phyloP scores from a whole-genome alignment of 2,797 vertebrate species.

The Hypotaenidia philippensis region DNA sequence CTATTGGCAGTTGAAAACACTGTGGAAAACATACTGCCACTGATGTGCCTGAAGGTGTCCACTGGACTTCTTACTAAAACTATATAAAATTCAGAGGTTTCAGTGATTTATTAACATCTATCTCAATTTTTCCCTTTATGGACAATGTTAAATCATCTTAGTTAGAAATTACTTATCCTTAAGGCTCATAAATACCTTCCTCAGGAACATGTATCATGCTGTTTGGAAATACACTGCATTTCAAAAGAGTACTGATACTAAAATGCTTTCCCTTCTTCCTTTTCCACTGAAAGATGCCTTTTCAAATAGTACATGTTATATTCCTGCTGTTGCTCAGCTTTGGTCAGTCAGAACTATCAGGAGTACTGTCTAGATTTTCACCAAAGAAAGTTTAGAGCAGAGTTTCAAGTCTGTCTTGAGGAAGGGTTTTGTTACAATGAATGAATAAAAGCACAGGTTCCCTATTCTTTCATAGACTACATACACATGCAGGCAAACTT shows the following conservation, averaged over 20 bases:
- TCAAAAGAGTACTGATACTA: not conserved
- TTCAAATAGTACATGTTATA: not conserved
- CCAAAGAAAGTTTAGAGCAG: not conserved
- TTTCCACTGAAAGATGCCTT: not conserved
- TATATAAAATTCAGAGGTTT: not conserved
- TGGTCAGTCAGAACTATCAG: not conserved
- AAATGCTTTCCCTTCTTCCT: not conserved
- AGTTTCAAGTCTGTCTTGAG: not conserved
- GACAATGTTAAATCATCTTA: not conserved
- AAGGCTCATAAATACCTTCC: not conserved
- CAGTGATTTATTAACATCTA: not conserved
- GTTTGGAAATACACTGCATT: not conserved
- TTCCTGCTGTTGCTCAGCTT: not conserved
- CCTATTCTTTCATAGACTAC: not conserved
- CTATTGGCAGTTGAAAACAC: not conserved
- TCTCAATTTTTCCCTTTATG: not conserved
- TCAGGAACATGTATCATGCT: not conserved
- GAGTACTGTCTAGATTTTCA: not conserved
- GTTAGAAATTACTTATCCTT: not conserved
- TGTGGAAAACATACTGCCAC: not conserved
- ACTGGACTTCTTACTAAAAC: not conserved
- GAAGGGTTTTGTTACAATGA: not conserved
- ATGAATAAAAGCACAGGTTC: not conserved
- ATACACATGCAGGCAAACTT: not conserved
- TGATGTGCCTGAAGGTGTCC: not conserved